Base-by-base conservation (phyloP, 2,113 vertebrate species). In the Limanda limanda region DNA sequence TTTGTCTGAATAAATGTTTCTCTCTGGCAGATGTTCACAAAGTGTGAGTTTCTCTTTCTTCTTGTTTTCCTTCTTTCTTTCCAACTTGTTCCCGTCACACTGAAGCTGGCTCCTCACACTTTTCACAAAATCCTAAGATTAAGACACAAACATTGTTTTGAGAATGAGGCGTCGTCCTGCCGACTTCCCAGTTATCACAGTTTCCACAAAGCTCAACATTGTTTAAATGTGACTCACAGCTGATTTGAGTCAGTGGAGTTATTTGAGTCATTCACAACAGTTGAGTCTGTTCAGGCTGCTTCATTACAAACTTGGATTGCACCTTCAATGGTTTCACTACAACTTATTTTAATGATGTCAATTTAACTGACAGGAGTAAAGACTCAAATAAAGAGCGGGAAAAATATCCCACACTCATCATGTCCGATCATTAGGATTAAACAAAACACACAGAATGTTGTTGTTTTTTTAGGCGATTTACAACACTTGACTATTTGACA, bases 1-100 rank as follows among this genome's bases (percentile, higher is more conserved):
- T 45, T 12, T 42, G 40, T 42, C 40, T 42, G 13, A 87, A 89
- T 87, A 85, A 73, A 85, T 69, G 0, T 78, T 63, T 83, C 25
- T 37, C 31, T 6, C 57, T 64, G 14, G 52, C 57, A 76, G 73
- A 61, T 60, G 21, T 77, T 82, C 66, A 61, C 27, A 9, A 15
- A 69, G 23, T 11, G n/a, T 52, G 70, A 74, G 42, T 78, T 51
- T 72, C 82, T 27, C 47, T 78, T 61, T 3, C 11, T 42, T 11
- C 40, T 42, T 11, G 40, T 42, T 42, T 42, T 12, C 40, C 12
- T 13, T 42, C 40, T 12, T 13, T 42, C 40, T 12, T 21, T 77
- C 62, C 64, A 37, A 12, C 10, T 1, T 2, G 11, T 7, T n/a
- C 37, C 68, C 73, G 62, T 86, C 66, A 84, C 67, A 20, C 51